These are phyloP conservation scores for Lepidurus packardi DNA, from an alignment of 1,140 invertebrate species.

Conservation along the genomic window DNA sequence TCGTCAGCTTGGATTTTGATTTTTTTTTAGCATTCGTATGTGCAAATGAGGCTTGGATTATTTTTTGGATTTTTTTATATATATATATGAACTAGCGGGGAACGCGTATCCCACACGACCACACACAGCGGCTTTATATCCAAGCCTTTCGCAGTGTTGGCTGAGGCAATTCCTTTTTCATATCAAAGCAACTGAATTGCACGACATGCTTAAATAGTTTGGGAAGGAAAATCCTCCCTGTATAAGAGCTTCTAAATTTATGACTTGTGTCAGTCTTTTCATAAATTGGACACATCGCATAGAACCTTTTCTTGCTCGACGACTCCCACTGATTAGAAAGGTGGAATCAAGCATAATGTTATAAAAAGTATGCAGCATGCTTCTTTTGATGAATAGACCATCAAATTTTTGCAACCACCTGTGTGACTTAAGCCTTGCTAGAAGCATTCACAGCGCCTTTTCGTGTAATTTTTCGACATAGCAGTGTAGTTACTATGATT, in stretches of 20 bases:
- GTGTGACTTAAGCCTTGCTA: background rate
- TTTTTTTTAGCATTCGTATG: background rate
- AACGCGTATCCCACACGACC: constrained; percentile 4
- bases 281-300: constrained; percentile 19
- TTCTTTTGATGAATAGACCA: background rate
- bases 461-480: background rate
- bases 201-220: background rate
- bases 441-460: background rate
- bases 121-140: background rate
- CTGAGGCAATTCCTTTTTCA: background rate
- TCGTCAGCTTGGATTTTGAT: background rate
- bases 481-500: background rate
- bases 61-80: background rate
- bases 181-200: background rate
- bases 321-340: constrained; percentile 15
- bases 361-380: background rate
- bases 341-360: background rate
- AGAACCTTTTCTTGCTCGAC: background rate
- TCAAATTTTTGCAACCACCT: background rate
- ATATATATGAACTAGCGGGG: background rate
- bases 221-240: background rate
- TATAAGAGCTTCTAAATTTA: background rate
- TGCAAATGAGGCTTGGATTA: background rate
- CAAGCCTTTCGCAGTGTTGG: background rate
- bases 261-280: constrained; percentile 1